phyloP scores from a whole-genome alignment of 2,113 vertebrate species.

The Heterocephalus glaber region DNA sequence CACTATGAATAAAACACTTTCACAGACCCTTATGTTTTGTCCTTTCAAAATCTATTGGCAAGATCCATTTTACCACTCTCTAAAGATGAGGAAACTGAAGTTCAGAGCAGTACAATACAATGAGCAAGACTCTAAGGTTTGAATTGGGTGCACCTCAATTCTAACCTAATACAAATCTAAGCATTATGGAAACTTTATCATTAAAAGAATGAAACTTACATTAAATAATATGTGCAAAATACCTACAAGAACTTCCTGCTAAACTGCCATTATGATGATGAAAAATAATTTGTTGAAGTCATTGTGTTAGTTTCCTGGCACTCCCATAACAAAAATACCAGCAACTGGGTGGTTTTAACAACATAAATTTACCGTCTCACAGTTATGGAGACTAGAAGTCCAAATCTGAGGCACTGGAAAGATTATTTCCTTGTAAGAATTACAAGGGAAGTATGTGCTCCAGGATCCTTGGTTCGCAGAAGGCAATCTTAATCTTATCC shows the following conservation, averaged over 20 bases:
- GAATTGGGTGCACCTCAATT: neutral
- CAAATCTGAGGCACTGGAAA: neutral
- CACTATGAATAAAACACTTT: neutral
- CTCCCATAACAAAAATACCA: neutral
- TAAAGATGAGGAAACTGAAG: neutral
- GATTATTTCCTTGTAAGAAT: too few species aligned
- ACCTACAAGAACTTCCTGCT: neutral
- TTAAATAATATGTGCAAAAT: neutral
- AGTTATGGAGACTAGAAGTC: neutral
- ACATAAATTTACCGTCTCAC: neutral
- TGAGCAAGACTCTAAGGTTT: neutral
- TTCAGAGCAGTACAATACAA: neutral
- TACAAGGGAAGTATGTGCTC: neutral
- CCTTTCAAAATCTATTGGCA: neutral
- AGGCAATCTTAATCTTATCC: neutral
- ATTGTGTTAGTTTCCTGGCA: neutral
- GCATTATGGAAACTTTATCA: neutral
- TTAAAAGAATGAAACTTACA: neutral
- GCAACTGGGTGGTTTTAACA: neutral
- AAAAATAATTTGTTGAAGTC: neutral
- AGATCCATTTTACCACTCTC: neutral
- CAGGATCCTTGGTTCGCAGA: neutral
- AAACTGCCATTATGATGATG: neutral
- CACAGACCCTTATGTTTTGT: neutral
- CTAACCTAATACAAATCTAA: neutral